A percentile compares a stretch with the other conserved stretches of the same genome.
Conservation (phyloP, 2,888 invertebrate genomes). For the Ditylenchus weischeri region DNA sequence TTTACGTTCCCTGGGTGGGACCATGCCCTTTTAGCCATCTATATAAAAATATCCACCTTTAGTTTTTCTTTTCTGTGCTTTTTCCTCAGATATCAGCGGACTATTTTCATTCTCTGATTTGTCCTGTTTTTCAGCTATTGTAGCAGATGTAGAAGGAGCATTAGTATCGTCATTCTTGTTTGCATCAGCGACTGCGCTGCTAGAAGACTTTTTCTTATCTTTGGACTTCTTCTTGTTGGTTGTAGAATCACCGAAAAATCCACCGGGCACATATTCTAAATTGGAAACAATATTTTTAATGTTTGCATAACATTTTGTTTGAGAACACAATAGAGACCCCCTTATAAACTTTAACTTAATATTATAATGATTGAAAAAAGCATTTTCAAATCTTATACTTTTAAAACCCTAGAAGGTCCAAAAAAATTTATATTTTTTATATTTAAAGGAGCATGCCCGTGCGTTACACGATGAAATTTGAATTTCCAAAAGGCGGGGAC, state of each 20-base stretch:
- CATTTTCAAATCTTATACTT: too few relatives aligned
- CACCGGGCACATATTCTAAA: conserved; percentile 20
- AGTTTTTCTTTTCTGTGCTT: too few relatives aligned
- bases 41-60: too few relatives aligned
- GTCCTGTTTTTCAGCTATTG: not conserved
- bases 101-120: not conserved
- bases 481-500: too few relatives aligned
- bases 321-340: not conserved
- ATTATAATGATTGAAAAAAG: too few relatives aligned
- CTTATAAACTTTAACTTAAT: too few relatives aligned
- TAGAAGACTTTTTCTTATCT: conserved; percentile 27
- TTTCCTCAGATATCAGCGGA: not conserved
- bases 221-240: conserved; percentile 34
- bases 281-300: not conserved
- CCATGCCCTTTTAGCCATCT: too few relatives aligned
- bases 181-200: conserved; percentile 14
- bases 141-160: not conserved
- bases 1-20: too few relatives aligned
- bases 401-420: too few relatives aligned
- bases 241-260: conserved; percentile 19
- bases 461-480: too few relatives aligned
- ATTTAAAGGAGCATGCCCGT: too few relatives aligned
- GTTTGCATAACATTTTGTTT: not conserved
- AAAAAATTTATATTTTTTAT: too few relatives aligned
- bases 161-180: conserved; percentile 24